Evolutionary conservation across 2,888 invertebrate genomes (phyloP).

Genomic region (Mythimna pallens): DNA sequence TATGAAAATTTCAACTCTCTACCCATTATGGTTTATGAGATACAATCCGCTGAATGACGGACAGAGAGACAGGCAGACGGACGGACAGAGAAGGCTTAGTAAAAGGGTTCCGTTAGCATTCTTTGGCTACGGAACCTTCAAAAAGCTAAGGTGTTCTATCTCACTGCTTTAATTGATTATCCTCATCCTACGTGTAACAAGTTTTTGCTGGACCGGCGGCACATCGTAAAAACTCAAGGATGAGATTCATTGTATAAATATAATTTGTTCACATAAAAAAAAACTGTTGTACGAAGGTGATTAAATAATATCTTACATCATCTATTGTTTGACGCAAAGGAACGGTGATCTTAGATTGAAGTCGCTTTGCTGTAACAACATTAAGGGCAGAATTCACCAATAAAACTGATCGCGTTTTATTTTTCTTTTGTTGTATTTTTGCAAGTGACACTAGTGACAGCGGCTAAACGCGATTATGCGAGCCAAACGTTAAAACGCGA

Average conservation of each 20-base stretch:
- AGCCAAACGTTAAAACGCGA: no score
- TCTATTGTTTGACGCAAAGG: constrained; percentile 8
- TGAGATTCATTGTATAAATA: constrained; percentile 14
- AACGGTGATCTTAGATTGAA: not conserved
- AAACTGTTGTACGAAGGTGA: not conserved
- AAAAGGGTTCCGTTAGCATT: no score
- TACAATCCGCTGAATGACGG: no score
- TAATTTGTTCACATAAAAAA: constrained; percentile 43
- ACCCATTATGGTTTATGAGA: no score
- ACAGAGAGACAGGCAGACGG: no score
- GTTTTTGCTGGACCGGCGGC: constrained; percentile 32
- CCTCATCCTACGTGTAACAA: constrained; percentile 10
- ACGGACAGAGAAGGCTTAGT: no score
- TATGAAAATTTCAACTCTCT: no score
- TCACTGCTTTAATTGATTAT: constrained; percentile 14
- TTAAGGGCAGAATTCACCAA: no score
- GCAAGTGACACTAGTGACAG: no score
- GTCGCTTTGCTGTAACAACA: not conserved
- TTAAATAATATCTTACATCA: not conserved
- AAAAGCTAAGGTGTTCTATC: not conserved
- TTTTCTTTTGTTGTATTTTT: no score
- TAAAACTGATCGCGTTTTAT: no score
- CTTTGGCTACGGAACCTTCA: not conserved
- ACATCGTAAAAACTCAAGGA: constrained; percentile 46
- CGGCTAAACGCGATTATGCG: no score